Percentiles rank a stretch among this genome's conserved stretches.
Conservation (phyloP, 2,797 vertebrate genomes). For the Triplophysa bombifrons region DNA sequence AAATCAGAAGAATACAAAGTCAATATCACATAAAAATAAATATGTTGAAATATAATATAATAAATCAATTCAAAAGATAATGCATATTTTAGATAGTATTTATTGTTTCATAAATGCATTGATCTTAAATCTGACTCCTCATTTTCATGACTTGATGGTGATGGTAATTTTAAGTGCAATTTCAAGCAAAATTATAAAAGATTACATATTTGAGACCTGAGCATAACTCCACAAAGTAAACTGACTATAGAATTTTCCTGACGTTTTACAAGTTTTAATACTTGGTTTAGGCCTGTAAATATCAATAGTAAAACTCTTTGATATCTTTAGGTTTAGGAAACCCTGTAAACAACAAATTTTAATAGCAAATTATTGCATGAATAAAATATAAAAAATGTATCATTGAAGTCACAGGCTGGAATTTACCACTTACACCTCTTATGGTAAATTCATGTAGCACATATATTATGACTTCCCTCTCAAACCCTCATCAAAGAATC, state of each 20-base stretch:
- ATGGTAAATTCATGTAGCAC: not conserved
- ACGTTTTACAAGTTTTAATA: not conserved
- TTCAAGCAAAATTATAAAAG: no score
- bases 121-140: not conserved
- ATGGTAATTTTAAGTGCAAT: no score
- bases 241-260: not conserved
- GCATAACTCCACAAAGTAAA: no score
- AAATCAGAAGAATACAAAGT: no score
- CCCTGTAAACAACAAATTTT: not conserved
- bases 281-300: not conserved
- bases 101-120: not conserved
- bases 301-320: not conserved
- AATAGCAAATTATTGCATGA: not conserved
- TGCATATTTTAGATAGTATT: no score
- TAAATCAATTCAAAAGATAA: not conserved
- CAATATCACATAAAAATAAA: not conserved
- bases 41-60: not conserved
- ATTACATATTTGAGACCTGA: not conserved
- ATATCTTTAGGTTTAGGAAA: not conserved
- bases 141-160: not conserved
- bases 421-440: not conserved
- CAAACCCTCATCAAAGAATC: not conserved
- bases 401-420: not conserved
- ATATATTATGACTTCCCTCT: slow-evolving; percentile 1
- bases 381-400: not conserved